Percentiles rank a stretch among this genome's conserved stretches.
Conservation (phyloP, 1,140 invertebrate genomes). For the Pseudomyrmex cubaensis region DNA sequence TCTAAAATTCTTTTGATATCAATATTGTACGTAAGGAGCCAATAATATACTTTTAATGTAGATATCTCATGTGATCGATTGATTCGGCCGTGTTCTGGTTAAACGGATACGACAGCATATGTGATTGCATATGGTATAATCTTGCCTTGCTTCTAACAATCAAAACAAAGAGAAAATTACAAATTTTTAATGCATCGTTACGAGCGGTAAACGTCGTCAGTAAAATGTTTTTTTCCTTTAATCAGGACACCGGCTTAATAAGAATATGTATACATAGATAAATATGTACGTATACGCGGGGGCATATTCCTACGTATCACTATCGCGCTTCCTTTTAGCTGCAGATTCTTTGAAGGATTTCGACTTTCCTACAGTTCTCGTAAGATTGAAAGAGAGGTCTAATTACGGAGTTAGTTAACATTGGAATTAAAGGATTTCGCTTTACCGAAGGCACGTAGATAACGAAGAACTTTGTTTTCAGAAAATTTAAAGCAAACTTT, state of each 20-base stretch:
- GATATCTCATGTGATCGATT: conserved; percentile 28
- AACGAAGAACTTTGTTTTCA: conserved; percentile 30
- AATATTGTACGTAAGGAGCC: conserved; percentile 36
- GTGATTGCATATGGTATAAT: conserved; percentile 1
- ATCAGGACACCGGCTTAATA: conserved; percentile 14
- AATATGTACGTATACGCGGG: conserved; percentile 25
- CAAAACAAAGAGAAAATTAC: conserved; percentile 29
- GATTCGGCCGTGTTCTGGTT: conserved; percentile 19
- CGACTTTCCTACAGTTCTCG: conserved; percentile 25
- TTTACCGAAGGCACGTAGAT: not conserved
- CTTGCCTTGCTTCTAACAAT: conserved; percentile 29
- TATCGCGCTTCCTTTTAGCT: conserved; percentile 47
- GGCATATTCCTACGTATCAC: conserved; percentile 29
- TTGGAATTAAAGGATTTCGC: conserved; percentile 55
- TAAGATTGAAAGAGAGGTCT: conserved; percentile 42
- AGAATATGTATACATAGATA: conserved; percentile 26
- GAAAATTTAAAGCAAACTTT: conserved; percentile 25
- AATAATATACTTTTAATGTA: conserved; percentile 42
- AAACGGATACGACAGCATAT: conserved; percentile 24
- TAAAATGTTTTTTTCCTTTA: conserved; percentile 32
- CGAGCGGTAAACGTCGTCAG: not conserved
- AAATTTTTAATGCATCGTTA: not conserved
- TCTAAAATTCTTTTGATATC: conserved; percentile 56
- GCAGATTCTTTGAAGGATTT: conserved; percentile 51
- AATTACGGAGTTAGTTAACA: conserved; percentile 48